Conservation (phyloP, 2,113 vertebrate species). For the Choloepus hoffmanni region DNA sequence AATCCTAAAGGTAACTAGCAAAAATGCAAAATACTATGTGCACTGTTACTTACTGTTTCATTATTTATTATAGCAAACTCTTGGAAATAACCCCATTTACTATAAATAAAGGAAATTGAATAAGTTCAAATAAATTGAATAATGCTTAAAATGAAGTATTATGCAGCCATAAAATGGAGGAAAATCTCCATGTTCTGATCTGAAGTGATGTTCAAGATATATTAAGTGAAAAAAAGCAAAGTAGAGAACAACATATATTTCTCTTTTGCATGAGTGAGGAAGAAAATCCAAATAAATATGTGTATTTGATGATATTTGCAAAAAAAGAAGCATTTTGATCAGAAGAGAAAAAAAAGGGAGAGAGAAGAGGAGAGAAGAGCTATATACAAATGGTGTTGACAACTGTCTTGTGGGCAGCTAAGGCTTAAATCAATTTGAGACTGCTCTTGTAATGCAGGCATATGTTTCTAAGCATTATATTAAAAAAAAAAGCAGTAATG, state of each 20-base stretch:
- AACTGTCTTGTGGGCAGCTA: too few relatives aligned
- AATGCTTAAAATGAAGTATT: conserved; percentile 41
- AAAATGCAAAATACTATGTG: background rate
- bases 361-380: too few relatives aligned
- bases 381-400: too few relatives aligned
- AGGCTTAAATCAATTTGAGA: too few relatives aligned
- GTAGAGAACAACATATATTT: background rate
- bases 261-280: background rate
- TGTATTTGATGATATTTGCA: background rate
- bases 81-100: background rate
- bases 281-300: background rate
- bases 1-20: background rate
- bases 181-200: background rate
- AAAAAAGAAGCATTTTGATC: background rate
- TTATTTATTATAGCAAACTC: conserved; percentile 32
- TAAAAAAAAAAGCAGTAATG: too few relatives aligned
- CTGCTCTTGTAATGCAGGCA: too few relatives aligned
- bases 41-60: background rate
- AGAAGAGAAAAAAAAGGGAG: too few relatives aligned
- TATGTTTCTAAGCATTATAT: too few relatives aligned
- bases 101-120: background rate
- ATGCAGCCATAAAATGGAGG: background rate
- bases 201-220: background rate
- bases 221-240: background rate
- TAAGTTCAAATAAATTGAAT: background rate